Percentiles rank a stretch among this genome's conserved stretches.
phyloP scores from a whole-genome alignment of 2,113 vertebrate genomes.

The Ageneiosus marmoratus region DNA sequence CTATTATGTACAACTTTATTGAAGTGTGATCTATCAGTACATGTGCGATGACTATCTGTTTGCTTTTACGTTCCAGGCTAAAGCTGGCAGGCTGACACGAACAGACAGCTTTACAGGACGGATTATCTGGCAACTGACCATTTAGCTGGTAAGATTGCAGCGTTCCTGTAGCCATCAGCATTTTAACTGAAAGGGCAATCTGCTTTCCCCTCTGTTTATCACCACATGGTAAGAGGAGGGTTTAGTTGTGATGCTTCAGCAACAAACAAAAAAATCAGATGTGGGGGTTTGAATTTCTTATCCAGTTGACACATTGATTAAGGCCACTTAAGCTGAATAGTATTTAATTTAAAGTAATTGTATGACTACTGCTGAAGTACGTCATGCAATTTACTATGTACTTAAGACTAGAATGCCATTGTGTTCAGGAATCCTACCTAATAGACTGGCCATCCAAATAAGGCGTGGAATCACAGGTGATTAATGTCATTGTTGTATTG shows the following conservation, averaged over 20 bases:
- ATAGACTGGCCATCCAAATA: not conserved
- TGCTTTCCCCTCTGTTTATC: not conserved
- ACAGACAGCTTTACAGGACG: slow-evolving; percentile 92
- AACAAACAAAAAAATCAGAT: not conserved
- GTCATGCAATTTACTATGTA: not conserved
- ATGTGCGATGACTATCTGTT: not conserved
- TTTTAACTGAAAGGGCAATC: slow-evolving; percentile 3
- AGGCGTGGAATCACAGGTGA: not conserved
- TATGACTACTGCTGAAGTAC: not conserved
- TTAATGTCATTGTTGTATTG: not conserved
- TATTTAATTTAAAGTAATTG: not conserved
- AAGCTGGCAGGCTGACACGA: slow-evolving; percentile 98
- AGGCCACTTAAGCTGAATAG: not conserved
- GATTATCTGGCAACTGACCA: slow-evolving; percentile 99
- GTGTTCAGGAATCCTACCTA: not conserved
- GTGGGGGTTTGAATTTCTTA: not conserved
- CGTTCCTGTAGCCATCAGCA: not conserved
- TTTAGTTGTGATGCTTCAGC: not conserved
- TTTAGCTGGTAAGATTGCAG: slow-evolving; percentile 91
- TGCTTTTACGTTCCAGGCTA: slow-evolving; percentile 73
- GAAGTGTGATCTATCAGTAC: not conserved
- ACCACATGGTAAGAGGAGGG: not conserved
- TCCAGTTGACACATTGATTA: not conserved
- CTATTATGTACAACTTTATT: not conserved
- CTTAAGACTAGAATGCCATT: not conserved